Percentiles rank a stretch among this genome's conserved stretches.
These are phyloP conservation scores for Saxidomus purpurata DNA, from an alignment of 1,140 invertebrate species.

Conservation along the genomic window DNA sequence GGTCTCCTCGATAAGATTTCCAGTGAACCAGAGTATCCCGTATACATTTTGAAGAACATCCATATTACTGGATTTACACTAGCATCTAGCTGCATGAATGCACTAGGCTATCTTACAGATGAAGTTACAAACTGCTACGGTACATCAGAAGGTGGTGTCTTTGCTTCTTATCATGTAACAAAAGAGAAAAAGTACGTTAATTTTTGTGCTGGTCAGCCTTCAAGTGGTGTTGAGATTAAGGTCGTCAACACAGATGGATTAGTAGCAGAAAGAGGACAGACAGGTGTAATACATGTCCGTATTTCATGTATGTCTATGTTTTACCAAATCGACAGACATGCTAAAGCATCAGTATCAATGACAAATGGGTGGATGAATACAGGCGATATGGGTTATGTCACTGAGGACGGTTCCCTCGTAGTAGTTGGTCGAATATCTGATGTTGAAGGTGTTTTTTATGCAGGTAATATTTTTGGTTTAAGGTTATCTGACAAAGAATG, in stretches of 20 bases:
- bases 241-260: not conserved
- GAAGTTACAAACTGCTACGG: not conserved
- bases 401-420: not conserved
- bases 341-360: not conserved
- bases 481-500: no score
- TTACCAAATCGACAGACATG: not conserved
- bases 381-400: not conserved
- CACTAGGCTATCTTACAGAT: not conserved
- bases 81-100: not conserved
- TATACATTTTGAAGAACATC: not conserved
- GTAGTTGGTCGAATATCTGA: not conserved
- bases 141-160: not conserved
- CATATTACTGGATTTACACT: not conserved
- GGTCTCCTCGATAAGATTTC: slow-evolving; percentile 6
- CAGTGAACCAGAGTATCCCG: not conserved
- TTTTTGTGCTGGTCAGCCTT: not conserved
- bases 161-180: not conserved
- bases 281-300: not conserved
- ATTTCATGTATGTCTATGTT: not conserved
- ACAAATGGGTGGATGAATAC: not conserved
- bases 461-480: no score
- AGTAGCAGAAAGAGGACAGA: not conserved
- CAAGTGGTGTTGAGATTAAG: slow-evolving; percentile 5
- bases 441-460: not conserved
- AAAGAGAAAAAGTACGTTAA: not conserved